Evolutionary conservation across 2,113 vertebrate species (phyloP).

Genomic region (Rafetus swinhoei): DNA sequence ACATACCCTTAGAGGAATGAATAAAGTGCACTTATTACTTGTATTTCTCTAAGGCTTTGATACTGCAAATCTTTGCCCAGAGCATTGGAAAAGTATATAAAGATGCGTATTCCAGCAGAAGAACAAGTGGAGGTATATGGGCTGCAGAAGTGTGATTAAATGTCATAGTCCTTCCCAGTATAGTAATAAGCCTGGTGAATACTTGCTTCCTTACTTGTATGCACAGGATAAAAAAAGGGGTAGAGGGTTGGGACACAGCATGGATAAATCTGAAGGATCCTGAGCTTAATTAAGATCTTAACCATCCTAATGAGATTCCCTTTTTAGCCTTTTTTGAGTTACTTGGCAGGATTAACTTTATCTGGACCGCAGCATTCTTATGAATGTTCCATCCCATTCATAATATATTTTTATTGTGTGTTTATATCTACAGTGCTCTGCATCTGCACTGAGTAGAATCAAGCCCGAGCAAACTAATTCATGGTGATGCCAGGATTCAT

Average conservation of each 20-base stretch:
- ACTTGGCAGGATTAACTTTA: not conserved
- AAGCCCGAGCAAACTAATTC: not conserved
- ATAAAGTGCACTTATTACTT: not conserved
- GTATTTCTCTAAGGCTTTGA: not conserved
- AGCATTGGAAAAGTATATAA: not conserved
- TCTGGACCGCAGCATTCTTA: not conserved
- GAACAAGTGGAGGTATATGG: not conserved
- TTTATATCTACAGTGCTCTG: too few relatives aligned
- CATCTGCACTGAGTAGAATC: not conserved
- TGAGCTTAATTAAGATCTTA: rapidly evolving
- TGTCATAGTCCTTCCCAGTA: not conserved
- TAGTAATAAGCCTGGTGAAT: rapidly evolving
- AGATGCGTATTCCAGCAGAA: not conserved
- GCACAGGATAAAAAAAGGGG: not conserved
- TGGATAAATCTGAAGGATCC: rapidly evolving
- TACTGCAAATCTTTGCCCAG: not conserved
- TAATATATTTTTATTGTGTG: not conserved
- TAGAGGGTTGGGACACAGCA: not conserved
- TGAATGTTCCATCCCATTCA: not conserved
- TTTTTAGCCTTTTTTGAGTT: not conserved
- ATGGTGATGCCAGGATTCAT: not conserved
- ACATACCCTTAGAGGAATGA: too few relatives aligned
- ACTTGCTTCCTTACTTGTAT: not conserved
- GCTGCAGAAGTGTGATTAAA: not conserved
- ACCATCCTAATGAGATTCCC: not conserved